Conservation (phyloP, 2,888 invertebrate genomes). For the Clepsis dumicolana region DNA sequence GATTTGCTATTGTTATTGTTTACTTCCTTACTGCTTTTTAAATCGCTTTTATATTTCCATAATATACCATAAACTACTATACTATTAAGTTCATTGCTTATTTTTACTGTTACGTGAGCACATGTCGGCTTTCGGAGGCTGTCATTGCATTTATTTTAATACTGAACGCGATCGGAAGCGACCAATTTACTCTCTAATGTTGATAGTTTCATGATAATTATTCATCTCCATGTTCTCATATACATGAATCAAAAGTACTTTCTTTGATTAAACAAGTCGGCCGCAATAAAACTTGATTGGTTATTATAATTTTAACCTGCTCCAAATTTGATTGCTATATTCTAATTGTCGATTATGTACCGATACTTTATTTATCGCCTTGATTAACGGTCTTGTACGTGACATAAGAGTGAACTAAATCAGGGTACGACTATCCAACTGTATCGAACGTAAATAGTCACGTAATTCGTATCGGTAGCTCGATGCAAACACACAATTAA, state of each 20-base stretch:
- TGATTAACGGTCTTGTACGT: constrained; percentile 37
- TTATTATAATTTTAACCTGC: constrained; percentile 30
- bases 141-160: constrained; percentile 51
- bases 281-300: constrained; percentile 13
- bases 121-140: constrained; percentile 56
- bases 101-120: constrained; percentile 42
- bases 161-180: constrained; percentile 55
- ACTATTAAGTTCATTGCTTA: constrained; percentile 15
- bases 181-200: constrained; percentile 51
- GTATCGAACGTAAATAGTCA: constrained; percentile 49
- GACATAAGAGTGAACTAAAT: constrained; percentile 39
- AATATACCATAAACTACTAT: constrained; percentile 10
- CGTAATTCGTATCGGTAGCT: constrained; percentile 49
- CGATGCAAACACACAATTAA: constrained; percentile 43
- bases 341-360: constrained; percentile 39
- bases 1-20: constrained; percentile 35
- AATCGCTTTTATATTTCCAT: constrained; percentile 17
- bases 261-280: constrained; percentile 30
- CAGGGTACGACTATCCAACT: constrained; percentile 27
- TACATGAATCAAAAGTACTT: constrained; percentile 23
- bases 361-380: constrained; percentile 12
- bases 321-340: constrained; percentile 27
- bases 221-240: constrained; percentile 24
- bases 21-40: constrained; percentile 34
- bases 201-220: constrained; percentile 45